These are phyloP conservation scores for Brenthis ino DNA, from an alignment of 2,888 invertebrate species.

Conservation along the genomic window DNA sequence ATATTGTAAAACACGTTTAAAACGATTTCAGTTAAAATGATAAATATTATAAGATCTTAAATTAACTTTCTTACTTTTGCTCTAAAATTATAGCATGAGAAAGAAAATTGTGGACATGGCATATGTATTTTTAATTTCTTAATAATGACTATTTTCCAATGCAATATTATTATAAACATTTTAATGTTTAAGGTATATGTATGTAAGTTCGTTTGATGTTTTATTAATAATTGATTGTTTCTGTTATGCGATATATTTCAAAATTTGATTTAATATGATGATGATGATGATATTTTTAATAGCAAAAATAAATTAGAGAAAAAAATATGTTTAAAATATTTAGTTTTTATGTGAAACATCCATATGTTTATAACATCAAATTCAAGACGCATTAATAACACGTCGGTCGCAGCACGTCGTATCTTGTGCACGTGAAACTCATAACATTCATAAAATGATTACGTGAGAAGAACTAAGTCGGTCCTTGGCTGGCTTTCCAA, in stretches of 20 bases:
- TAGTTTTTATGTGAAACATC: slow-evolving; percentile 26
- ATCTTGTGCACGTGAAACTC: slow-evolving; percentile 61
- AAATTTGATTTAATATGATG: too few species aligned
- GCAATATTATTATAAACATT: too few species aligned
- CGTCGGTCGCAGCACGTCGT: slow-evolving; percentile 52
- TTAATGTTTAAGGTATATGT: too few species aligned
- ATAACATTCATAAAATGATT: slow-evolving; percentile 70
- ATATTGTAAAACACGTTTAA: background rate
- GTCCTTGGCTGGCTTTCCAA: slow-evolving; percentile 34
- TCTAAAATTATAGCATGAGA: slow-evolving; percentile 43
- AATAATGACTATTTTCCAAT: too few species aligned
- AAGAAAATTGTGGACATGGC: slow-evolving; percentile 40
- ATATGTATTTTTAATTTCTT: slow-evolving; percentile 3
- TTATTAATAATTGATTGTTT: too few species aligned
- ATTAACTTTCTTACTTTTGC: slow-evolving; percentile 48
- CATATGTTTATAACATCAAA: slow-evolving; percentile 35
- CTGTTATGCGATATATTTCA: too few species aligned
- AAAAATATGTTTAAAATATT: slow-evolving; percentile 8
- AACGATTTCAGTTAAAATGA: slow-evolving; percentile 50
- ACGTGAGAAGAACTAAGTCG: slow-evolving; percentile 59
- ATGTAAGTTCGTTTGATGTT: too few species aligned
- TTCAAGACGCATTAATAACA: slow-evolving; percentile 54
- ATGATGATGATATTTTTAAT: too few species aligned
- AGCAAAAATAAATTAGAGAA: background rate
- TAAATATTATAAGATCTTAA: slow-evolving; percentile 29